Base-by-base conservation (phyloP, 2,113 vertebrate species). In the Azemiops feae region DNA sequence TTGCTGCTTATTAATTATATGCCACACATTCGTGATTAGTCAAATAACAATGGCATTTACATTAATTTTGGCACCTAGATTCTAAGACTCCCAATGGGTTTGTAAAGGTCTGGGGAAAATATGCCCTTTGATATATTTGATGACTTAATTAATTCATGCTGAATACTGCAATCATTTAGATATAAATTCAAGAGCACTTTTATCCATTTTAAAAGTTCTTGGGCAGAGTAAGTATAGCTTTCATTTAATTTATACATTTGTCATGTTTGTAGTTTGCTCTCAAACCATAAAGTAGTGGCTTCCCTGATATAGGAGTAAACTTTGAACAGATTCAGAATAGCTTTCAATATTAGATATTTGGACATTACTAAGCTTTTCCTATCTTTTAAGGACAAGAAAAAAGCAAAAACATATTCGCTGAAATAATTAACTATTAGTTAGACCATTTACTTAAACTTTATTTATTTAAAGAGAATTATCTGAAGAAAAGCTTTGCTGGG, bases 11-110 rank as follows among this genome's bases (percentile, higher is more conserved):
- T 93, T 93, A 91, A 92, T 93, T 92, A 85, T 81, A 87, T 64
- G 55, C 91, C 64, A 89, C 52, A 53, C 7, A 0, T 30, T 34
- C 20, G 54, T 25, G 90, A 89, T 92, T 93, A 64, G 45, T 91
- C 47, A 93, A 86, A 89, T 89, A 93, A 92, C 47, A 53, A 22
- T 89, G 87, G 55, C 54, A 45, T 86, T 90, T 86, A 90, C 45
- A 86, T 86, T 93, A 60, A 39, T 45, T 53, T 88, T 88, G 89
- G 91, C 0, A 0, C 54, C 93, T 74, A 87, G 85, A 95, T 47
- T 43, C 34, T 94, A 89, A 93, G 54, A 91, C 45, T 95, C 87
- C 43, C 95, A 91, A 85, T 22, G 69, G 4, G 27, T 85, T 85
- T 55, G 89, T 1, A 1, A 12, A 87, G 4, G 90, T 0, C 3